Evolutionary conservation across 2,113 vertebrate species (phyloP), one percentile per base, ranked within the genome.

Genomic region (Scomber colias): DNA sequence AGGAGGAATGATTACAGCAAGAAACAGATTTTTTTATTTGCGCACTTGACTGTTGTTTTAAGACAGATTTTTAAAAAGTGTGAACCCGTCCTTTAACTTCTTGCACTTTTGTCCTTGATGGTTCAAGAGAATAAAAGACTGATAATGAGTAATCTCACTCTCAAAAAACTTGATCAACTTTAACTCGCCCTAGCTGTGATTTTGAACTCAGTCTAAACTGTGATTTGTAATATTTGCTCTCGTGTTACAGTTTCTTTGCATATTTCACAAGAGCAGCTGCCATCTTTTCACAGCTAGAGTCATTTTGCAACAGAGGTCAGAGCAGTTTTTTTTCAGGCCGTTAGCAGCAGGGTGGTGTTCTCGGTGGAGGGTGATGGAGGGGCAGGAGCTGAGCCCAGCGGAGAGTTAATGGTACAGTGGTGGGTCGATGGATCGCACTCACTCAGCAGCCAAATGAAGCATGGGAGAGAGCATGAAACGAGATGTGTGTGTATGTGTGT

Each of bases 351-450:
- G 54, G 51, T n/a, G 21, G 59, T 44, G 63, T 49, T 67, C 64
- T 17, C 19, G 74, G 31, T 65, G 72, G 57, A 79, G 80, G 59
- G 59, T 75, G 81, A 64, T 83, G 67, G 72, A 81, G 82, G 63
- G 63, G 35, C 55, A 81, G 71, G 46, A 64, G 74, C 69, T 40
- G 61, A 79, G 79, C 51, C 69, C 61, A 64, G 71, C 63, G 79
- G 86, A 86, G 83, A 70, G 79, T 88, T 90, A 90, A 59, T 64
- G 87, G 85, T 83, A 77, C 79, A 83, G 66, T 61, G 64, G 70
- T 44, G 35, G 79, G 86, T 89, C 75, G 87, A 92, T 93, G 86
- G 81, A 65, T 86, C 35, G 44, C 85, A 53, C 86, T 87, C 89
- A 83, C 80, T 88, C 84, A 87, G 79, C 82, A 69, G 80, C 75